Conservation (phyloP, 2,113 vertebrate genomes). For the Tiliqua scincoides region DNA sequence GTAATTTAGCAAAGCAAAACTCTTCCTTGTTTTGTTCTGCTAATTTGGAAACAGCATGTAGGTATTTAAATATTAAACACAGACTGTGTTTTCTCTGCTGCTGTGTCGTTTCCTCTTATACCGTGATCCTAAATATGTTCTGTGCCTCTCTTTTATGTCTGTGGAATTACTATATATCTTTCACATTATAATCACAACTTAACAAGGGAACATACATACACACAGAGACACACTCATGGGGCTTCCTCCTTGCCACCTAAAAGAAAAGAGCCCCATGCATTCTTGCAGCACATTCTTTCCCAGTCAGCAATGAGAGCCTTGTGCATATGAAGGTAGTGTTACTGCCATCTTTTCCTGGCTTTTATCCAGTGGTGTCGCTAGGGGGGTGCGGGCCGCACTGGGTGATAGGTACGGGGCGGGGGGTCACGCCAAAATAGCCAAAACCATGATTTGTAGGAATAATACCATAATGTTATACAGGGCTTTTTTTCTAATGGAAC, state of each 20-base stretch:
- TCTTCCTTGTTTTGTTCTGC: slow-evolving; percentile 4
- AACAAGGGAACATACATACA: background rate
- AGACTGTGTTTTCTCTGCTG: background rate
- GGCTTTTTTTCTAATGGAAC: no score
- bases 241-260: background rate
- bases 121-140: background rate
- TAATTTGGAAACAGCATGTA: slow-evolving; percentile 24
- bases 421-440: no score
- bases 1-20: background rate
- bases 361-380: background rate
- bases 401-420: no score
- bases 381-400: no score
- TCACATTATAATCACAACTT: background rate
- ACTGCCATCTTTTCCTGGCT: background rate
- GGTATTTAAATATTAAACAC: slow-evolving; percentile 2
- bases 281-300: background rate
- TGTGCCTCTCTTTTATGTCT: background rate
- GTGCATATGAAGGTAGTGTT: background rate
- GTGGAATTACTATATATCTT: background rate
- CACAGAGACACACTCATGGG: background rate
- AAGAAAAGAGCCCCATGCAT: background rate
- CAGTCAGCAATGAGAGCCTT: background rate
- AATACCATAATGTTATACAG: no score
- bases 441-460: no score
- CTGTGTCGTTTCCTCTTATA: background rate